phyloP scores from a whole-genome alignment of 2,113 vertebrate genomes.

The Chauna torquata region DNA sequence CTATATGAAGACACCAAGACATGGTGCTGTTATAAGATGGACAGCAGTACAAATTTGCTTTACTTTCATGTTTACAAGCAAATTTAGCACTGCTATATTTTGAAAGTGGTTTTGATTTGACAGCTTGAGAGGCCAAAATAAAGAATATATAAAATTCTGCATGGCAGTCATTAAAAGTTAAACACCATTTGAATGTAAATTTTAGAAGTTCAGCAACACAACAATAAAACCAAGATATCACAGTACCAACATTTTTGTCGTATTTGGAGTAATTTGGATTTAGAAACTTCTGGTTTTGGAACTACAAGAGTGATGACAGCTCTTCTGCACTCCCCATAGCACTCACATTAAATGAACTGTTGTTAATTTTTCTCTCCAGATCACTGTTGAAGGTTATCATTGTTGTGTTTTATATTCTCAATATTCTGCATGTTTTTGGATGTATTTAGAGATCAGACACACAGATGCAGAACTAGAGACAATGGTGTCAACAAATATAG shows the following conservation, averaged over 20 bases:
- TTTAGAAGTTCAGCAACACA: not conserved
- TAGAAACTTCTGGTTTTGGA: not conserved
- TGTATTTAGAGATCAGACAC: not conserved
- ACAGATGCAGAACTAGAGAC: not conserved
- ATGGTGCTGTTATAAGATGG: not conserved
- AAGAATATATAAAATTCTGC: not conserved
- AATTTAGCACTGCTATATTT: not conserved
- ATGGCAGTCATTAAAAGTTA: not conserved
- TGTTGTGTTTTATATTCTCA: not conserved
- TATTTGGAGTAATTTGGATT: not conserved
- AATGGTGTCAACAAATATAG: not conserved
- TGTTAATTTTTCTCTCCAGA: not conserved
- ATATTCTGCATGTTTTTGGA: not conserved
- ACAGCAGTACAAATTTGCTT: not conserved
- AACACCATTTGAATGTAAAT: not conserved
- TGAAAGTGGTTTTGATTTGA: not conserved
- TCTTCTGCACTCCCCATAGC: not conserved
- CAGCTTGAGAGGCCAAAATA: not conserved
- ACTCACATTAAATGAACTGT: not conserved
- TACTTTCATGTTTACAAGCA: not conserved
- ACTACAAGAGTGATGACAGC: no score
- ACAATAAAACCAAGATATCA: not conserved
- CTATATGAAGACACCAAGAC: not conserved
- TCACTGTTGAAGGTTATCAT: not conserved
- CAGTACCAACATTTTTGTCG: not conserved